Evolutionary conservation across 2,113 vertebrate genomes (phyloP).

Genomic region (Etheostoma cragini): DNA sequence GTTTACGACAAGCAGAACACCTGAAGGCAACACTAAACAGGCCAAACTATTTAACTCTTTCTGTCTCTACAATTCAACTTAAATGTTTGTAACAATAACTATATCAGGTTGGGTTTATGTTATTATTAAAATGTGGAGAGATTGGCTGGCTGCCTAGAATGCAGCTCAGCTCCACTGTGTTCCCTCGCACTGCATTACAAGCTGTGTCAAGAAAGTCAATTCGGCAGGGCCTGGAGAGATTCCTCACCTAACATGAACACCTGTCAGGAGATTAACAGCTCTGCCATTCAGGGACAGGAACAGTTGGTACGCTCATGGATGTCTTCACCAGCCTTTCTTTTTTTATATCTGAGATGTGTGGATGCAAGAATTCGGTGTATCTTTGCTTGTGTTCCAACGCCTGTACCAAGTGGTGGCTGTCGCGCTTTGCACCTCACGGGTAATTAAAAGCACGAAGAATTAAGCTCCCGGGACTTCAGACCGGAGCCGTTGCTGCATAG

Average conservation of each 20-base stretch:
- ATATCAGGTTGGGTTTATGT: not conserved
- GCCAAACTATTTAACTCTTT: not conserved
- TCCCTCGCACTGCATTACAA: constrained; percentile 24
- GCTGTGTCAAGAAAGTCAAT: constrained; percentile 46
- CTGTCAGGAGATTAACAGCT: constrained; percentile 75
- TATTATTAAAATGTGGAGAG: not conserved
- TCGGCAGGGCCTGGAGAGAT: constrained; percentile 45
- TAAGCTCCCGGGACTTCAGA: not conserved
- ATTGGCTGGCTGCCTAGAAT: not conserved
- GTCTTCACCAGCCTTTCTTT: not conserved
- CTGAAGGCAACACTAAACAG: not conserved
- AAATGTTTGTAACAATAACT: not conserved
- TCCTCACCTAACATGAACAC: constrained; percentile 66
- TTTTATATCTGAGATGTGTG: constrained; percentile 29
- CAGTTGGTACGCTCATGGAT: constrained; percentile 42
- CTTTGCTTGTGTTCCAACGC: constrained; percentile 17
- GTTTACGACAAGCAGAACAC: not conserved
- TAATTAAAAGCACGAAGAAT: constrained; percentile 48
- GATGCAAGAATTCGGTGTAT: not conserved
- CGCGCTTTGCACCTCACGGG: constrained; percentile 15
- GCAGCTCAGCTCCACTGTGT: constrained; percentile 14
- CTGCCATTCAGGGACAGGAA: constrained; percentile 18
- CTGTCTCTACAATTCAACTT: not conserved
- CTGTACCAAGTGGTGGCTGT: not conserved
- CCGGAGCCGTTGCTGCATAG: not conserved